A percentile compares a stretch with the other conserved stretches of the same genome.
Conservation (phyloP, 2,797 vertebrate species). For the Champsocephalus gunnari region DNA sequence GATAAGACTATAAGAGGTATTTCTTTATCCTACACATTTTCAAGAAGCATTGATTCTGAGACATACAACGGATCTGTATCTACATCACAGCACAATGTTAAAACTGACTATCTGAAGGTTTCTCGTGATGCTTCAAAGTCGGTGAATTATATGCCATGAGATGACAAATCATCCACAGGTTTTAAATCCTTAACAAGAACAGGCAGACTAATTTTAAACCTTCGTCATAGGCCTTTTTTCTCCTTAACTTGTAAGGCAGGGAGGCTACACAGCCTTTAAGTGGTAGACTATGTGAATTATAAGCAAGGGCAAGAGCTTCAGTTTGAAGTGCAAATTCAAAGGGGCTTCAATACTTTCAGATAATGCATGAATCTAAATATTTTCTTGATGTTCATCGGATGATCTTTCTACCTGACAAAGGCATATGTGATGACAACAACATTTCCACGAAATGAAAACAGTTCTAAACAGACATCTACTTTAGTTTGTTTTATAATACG, state of each 20-base stretch:
- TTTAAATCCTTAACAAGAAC: not conserved
- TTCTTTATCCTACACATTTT: slow-evolving; percentile 11
- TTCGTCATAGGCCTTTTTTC: too few relatives aligned
- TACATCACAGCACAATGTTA: not conserved
- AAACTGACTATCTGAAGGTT: slow-evolving; percentile 3
- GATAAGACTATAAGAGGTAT: slow-evolving; percentile 13
- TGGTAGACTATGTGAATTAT: not conserved
- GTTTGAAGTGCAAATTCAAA: not conserved
- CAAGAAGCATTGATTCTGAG: slow-evolving; percentile 16
- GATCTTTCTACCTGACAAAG: too few relatives aligned
- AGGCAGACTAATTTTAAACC: not conserved
- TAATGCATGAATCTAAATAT: not conserved
- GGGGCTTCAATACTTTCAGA: slow-evolving; percentile 18
- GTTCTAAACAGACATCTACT: not conserved
- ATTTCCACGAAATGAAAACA: too few relatives aligned
- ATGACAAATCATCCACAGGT: not conserved
- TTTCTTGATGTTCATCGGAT: not conserved
- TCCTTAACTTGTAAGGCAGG: not conserved
- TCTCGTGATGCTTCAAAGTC: slow-evolving; percentile 3
- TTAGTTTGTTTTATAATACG: not conserved
- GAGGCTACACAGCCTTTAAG: not conserved
- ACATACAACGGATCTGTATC: slow-evolving; percentile 2
- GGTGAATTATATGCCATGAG: slow-evolving; percentile 9
- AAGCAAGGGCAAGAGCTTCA: not conserved
- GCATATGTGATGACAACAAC: too few relatives aligned